A percentile compares a stretch with the other conserved stretches of the same genome.
These are phyloP conservation scores for Eulemur albifrons DNA, from an alignment of 2,797 vertebrate genomes.

Conservation along the genomic window DNA sequence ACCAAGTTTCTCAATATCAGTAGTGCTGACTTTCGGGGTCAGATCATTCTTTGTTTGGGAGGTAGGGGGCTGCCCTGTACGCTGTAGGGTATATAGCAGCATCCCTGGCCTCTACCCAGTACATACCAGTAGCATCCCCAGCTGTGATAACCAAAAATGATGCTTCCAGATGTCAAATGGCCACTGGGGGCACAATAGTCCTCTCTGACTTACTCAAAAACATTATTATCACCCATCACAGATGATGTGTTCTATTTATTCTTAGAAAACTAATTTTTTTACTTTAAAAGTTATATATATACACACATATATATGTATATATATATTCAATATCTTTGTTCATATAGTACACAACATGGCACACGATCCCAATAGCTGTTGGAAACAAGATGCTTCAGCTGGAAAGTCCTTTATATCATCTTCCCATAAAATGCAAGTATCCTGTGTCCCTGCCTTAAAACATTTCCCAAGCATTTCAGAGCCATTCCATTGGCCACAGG, in stretches of 20 bases:
- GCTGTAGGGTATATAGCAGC: not conserved
- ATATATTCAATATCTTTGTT: conserved; percentile 43
- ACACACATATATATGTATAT: fast-evolving
- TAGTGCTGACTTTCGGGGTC: not conserved
- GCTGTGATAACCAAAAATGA: not conserved
- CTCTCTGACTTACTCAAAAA: conserved; percentile 15
- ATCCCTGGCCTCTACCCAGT: not conserved
- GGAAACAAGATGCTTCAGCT: not conserved
- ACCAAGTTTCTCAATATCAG: not conserved
- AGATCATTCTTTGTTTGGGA: not conserved
- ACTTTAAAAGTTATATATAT: not conserved
- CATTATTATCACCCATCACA: not conserved
- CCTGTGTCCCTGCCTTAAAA: not conserved
- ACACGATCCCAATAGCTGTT: conserved; percentile 20
- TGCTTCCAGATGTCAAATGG: not conserved
- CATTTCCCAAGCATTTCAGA: conserved; percentile 14
- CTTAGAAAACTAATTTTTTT: not conserved
- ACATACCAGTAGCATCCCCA: not conserved
- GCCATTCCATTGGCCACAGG: conserved; percentile 9
- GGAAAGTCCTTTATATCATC: not conserved
- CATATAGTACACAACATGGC: fast-evolving
- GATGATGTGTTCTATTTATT: conserved; percentile 30
- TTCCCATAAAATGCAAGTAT: conserved; percentile 26
- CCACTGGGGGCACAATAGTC: not conserved
- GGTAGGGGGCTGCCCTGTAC: not conserved